Evolutionary conservation across 1,140 invertebrate genomes (phyloP).

Genomic region (Drosophila kanapiae): DNA sequence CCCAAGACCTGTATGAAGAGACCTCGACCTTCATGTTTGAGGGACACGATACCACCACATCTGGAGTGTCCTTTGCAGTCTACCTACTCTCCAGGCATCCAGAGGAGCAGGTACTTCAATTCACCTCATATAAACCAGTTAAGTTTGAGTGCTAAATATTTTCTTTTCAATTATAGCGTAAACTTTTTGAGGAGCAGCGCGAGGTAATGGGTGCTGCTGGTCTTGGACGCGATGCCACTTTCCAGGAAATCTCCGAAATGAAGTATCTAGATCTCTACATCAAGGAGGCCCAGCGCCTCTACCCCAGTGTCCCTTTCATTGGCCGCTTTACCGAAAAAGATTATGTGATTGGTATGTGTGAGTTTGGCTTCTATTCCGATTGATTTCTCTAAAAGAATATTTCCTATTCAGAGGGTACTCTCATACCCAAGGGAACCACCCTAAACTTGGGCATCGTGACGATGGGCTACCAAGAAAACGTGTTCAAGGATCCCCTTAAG

Average conservation of each 20-base stretch:
- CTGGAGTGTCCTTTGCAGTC: conserved; percentile 78
- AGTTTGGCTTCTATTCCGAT: background rate
- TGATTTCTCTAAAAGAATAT: background rate
- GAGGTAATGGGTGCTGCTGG: conserved; percentile 84
- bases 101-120: conserved; percentile 51
- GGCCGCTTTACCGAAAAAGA: conserved; percentile 82
- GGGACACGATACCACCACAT: conserved; percentile 85
- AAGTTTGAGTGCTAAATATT: background rate
- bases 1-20: conserved; percentile 89
- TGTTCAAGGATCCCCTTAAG: conserved; percentile 89
- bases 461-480: conserved; percentile 63
- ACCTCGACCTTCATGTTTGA: conserved; percentile 91
- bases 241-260: conserved; percentile 88
- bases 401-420: conserved; percentile 41
- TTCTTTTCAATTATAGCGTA: conserved; percentile 32
- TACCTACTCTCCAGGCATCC: conserved; percentile 72
- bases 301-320: conserved; percentile 89
- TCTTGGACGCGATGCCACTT: conserved; percentile 83
- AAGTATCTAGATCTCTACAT: conserved; percentile 89
- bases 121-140: no score
- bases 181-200: conserved; percentile 85
- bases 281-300: conserved; percentile 89
- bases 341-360: conserved; percentile 50
- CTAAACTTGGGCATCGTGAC: conserved; percentile 46
- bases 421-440: conserved; percentile 49